A percentile compares a stretch with the other conserved stretches of the same genome.
phyloP scores from a whole-genome alignment of 2,888 invertebrate species.

The Euzetes globulus region DNA sequence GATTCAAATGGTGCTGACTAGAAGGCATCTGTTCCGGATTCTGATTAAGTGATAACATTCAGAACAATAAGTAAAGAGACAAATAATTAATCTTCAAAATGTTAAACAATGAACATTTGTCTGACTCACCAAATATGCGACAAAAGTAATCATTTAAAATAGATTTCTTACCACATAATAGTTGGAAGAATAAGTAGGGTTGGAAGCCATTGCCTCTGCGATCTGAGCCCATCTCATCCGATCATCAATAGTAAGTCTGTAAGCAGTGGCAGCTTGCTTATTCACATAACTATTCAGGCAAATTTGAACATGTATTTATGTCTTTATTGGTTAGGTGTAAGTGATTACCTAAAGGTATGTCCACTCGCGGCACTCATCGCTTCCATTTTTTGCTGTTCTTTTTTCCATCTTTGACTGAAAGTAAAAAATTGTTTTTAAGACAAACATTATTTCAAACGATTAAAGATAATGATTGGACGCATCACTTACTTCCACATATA shows the following conservation, averaged over 20 bases:
- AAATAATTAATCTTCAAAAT: too few relatives aligned
- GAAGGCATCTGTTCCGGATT: slow-evolving; percentile 35
- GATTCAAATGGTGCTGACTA: slow-evolving; percentile 34
- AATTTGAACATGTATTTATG: not conserved
- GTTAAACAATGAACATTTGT: too few relatives aligned
- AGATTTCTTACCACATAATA: slow-evolving; percentile 45
- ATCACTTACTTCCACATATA: slow-evolving; percentile 74
- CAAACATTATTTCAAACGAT: not conserved
- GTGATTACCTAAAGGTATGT: slow-evolving; percentile 48
- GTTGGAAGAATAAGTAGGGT: slow-evolving; percentile 42
- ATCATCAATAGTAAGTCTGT: slow-evolving; percentile 69
- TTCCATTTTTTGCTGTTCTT: slow-evolving; percentile 67
- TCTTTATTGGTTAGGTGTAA: not conserved
- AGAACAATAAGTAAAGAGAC: not conserved
- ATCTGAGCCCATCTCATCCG: slow-evolving; percentile 80
- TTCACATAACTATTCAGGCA: slow-evolving; percentile 30
- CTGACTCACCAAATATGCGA: not conserved
- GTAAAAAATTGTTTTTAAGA: not conserved
- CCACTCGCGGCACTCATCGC: slow-evolving; percentile 70
- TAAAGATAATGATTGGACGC: not conserved
- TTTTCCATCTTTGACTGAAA: slow-evolving; percentile 73
- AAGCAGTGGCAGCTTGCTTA: slow-evolving; percentile 36
- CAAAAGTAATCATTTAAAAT: not conserved
- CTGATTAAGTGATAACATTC: too few relatives aligned
- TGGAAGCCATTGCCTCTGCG: slow-evolving; percentile 55